These are phyloP conservation scores for Heteropelma amictum DNA, from an alignment of 2,888 invertebrate species.

Conservation along the genomic window DNA sequence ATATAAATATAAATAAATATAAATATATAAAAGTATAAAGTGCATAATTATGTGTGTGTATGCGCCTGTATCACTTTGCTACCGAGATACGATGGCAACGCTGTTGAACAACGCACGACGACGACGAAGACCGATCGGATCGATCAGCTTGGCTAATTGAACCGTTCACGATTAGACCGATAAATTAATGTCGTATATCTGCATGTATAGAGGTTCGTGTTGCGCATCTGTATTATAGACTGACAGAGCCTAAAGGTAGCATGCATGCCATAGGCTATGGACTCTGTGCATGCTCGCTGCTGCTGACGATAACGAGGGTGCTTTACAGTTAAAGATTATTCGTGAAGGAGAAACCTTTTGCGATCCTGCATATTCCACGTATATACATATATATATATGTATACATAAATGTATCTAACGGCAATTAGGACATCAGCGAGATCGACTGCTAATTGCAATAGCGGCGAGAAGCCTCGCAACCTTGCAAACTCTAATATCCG, in stretches of 20 bases:
- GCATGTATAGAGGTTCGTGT: too few species aligned
- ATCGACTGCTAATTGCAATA: constrained; percentile 53
- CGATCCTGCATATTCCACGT: too few species aligned
- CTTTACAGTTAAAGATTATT: too few species aligned
- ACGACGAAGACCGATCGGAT: constrained; percentile 45
- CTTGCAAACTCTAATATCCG: constrained; percentile 50
- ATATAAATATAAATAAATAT: background rate
- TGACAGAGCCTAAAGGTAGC: too few species aligned
- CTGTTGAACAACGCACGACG: constrained; percentile 15
- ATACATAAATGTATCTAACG: constrained; percentile 17
- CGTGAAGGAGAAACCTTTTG: too few species aligned
- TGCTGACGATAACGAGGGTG: too few species aligned
- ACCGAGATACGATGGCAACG: constrained; percentile 32
- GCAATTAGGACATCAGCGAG: constrained; percentile 51
- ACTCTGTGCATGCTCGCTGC: too few species aligned
- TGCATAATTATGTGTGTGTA: too few species aligned
- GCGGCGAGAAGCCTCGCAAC: constrained; percentile 34
- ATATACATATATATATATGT: constrained; percentile 3
- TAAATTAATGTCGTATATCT: constrained; percentile 45
- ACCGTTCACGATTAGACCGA: constrained; percentile 55
- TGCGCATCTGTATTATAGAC: too few species aligned
- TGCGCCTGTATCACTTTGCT: background rate
- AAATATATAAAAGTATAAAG: background rate
- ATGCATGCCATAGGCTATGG: too few species aligned
- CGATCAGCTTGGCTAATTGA: constrained; percentile 57